Percentiles rank a stretch among this genome's conserved stretches.
Evolutionary conservation across 2,113 vertebrate genomes (phyloP).

Genomic region (Archilochus colubris): DNA sequence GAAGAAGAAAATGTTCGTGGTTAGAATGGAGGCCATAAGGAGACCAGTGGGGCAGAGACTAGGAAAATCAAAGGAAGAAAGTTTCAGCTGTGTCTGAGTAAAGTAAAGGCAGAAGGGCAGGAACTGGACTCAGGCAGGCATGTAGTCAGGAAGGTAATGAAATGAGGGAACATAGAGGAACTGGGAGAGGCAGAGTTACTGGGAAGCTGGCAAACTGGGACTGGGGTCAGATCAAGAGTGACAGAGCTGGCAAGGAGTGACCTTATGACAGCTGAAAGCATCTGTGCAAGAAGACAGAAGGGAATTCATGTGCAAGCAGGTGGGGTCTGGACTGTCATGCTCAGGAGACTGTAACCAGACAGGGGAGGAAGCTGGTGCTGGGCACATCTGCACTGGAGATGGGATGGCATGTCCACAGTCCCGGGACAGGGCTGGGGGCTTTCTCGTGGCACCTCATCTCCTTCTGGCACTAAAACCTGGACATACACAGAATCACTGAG

Average conservation of each 20-base stretch:
- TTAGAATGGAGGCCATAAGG: not conserved
- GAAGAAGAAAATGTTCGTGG: not conserved
- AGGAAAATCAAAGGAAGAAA: not conserved
- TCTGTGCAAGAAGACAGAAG: not conserved
- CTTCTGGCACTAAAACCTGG: not conserved
- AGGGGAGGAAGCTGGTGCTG: rapidly evolving
- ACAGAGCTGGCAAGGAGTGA: not conserved
- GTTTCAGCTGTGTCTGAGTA: not conserved
- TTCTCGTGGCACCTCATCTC: not conserved
- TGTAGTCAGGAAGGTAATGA: not conserved
- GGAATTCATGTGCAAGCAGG: not conserved
- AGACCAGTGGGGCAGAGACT: not conserved
- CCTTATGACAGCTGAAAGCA: not conserved
- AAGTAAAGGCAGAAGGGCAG: not conserved
- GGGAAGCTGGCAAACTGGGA: not conserved
- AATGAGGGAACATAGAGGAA: not conserved
- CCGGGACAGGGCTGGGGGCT: not conserved
- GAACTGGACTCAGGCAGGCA: not conserved
- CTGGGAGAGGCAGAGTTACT: not conserved
- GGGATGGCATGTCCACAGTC: not conserved
- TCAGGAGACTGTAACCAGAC: not conserved
- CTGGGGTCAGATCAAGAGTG: not conserved
- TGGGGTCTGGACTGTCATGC: rapidly evolving
- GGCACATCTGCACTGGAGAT: not conserved
- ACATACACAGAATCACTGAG: too few relatives aligned